phyloP scores from a whole-genome alignment of 2,888 invertebrate genomes.

The Phengaris arion region DNA sequence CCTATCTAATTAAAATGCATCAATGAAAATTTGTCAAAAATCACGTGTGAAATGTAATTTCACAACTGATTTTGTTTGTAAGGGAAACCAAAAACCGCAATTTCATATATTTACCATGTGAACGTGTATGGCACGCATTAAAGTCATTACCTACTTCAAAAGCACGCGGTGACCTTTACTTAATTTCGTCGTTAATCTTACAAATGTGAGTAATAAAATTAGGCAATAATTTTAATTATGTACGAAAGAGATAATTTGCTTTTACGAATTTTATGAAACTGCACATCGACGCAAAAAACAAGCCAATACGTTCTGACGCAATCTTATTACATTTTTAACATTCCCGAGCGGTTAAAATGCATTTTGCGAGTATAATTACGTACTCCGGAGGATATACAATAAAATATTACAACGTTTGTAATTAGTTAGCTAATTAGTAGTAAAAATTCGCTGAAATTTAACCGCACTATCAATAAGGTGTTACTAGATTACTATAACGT shows the following conservation, averaged over 20 bases:
- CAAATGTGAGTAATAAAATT: background rate
- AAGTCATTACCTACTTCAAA: background rate
- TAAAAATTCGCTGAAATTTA: background rate
- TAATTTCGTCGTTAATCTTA: slow-evolving; percentile 6
- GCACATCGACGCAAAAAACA: slow-evolving; percentile 11
- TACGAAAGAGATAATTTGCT: slow-evolving; percentile 6
- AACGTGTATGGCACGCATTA: background rate
- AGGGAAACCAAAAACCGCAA: too few species aligned
- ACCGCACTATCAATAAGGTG: background rate
- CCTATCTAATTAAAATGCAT: too few species aligned
- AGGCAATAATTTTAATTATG: slow-evolving; percentile 15
- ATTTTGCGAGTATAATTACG: background rate
- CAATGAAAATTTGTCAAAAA: too few species aligned
- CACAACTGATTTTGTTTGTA: too few species aligned
- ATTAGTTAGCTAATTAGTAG: background rate
- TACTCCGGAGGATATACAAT: slow-evolving; percentile 11
- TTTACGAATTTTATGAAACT: slow-evolving; percentile 18
- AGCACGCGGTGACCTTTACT: background rate
- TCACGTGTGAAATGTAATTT: too few species aligned
- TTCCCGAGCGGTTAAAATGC: slow-evolving; percentile 9
- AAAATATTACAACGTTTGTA: background rate
- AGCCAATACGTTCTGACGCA: background rate
- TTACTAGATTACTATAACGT: background rate
- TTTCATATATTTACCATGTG: background rate
- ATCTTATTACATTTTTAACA: slow-evolving; percentile 9